A percentile compares a stretch with the other conserved stretches of the same genome.
These are phyloP conservation scores for Drosophila meridiana DNA, from an alignment of 2,888 invertebrate genomes.

Conservation along the genomic window DNA sequence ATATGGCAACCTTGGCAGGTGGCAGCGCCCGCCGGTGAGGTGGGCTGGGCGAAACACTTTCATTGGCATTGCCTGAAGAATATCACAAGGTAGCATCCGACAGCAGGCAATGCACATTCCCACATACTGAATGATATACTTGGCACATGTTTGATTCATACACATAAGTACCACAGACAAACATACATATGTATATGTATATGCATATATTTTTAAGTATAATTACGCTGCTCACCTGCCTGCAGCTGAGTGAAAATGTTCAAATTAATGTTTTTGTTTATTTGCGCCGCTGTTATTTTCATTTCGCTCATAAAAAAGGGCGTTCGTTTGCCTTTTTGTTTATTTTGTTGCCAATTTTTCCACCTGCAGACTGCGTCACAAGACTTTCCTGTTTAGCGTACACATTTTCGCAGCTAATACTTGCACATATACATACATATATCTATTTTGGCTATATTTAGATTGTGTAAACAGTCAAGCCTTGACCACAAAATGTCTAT, in stretches of 20 bases:
- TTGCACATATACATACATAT: slow-evolving; percentile 15
- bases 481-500: slow-evolving; percentile 76
- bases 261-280: slow-evolving; percentile 44
- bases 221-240: slow-evolving; percentile 50
- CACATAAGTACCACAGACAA: slow-evolving; percentile 11
- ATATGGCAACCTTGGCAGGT: slow-evolving; percentile 58
- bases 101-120: slow-evolving; percentile 32
- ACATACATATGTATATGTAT: slow-evolving; percentile 4
- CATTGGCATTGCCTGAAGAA: slow-evolving; percentile 69
- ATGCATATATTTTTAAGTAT: slow-evolving; percentile 5
- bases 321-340: slow-evolving; percentile 35
- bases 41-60: slow-evolving; percentile 52
- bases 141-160: slow-evolving; percentile 20
- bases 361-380: slow-evolving; percentile 75
- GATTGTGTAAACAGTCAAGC: slow-evolving; percentile 67
- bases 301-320: slow-evolving; percentile 37
- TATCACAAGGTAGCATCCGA: slow-evolving; percentile 68
- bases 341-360: slow-evolving; percentile 57
- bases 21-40: slow-evolving; percentile 59
- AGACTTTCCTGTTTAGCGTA: slow-evolving; percentile 68
- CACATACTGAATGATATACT: slow-evolving; percentile 9
- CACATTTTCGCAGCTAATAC: slow-evolving; percentile 42
- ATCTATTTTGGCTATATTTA: slow-evolving; percentile 55
- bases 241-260: slow-evolving; percentile 56
- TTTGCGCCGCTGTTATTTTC: slow-evolving; percentile 54